phyloP scores from a whole-genome alignment of 1,140 invertebrate species.

The Formica exsecta region DNA sequence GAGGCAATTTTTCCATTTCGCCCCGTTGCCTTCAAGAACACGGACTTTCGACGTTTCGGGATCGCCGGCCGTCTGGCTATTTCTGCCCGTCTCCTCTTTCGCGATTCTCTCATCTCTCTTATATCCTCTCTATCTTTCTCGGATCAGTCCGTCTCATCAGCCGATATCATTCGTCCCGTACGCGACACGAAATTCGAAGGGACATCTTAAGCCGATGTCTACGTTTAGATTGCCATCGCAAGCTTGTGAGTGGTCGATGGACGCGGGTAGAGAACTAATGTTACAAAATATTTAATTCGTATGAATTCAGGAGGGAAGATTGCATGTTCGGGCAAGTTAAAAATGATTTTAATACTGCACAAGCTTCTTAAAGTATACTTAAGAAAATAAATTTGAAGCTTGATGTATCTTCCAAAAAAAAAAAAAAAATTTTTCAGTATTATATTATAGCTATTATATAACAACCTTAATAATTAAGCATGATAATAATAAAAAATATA shows the following conservation, averaged over 20 bases:
- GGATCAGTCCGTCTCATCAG: constrained; percentile 63
- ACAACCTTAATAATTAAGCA: not conserved
- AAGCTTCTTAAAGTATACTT: not conserved
- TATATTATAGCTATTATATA: not conserved
- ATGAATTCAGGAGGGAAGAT: not conserved
- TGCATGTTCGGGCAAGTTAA: not conserved
- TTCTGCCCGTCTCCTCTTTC: constrained; percentile 37
- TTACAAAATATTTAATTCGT: not conserved
- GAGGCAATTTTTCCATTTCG: constrained; percentile 86
- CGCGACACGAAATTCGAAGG: constrained; percentile 78
- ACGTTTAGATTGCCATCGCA: constrained; percentile 21
- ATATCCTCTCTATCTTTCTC: constrained; percentile 29
- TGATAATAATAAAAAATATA: constrained; percentile 19
- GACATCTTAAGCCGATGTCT: constrained; percentile 27
- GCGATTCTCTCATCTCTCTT: constrained; percentile 48
- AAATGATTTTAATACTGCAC: not conserved
- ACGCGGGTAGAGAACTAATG: not conserved
- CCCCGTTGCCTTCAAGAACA: constrained; percentile 82
- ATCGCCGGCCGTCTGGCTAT: constrained; percentile 60
- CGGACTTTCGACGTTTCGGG: constrained; percentile 71
- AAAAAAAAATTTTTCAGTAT: not conserved
- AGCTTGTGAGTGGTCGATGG: constrained; percentile 7
- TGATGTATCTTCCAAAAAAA: not conserved
- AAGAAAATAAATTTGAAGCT: not conserved
- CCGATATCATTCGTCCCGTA: constrained; percentile 70